Evolutionary conservation across 2,113 vertebrate genomes (phyloP).

Genomic region (Camelus dromedarius): DNA sequence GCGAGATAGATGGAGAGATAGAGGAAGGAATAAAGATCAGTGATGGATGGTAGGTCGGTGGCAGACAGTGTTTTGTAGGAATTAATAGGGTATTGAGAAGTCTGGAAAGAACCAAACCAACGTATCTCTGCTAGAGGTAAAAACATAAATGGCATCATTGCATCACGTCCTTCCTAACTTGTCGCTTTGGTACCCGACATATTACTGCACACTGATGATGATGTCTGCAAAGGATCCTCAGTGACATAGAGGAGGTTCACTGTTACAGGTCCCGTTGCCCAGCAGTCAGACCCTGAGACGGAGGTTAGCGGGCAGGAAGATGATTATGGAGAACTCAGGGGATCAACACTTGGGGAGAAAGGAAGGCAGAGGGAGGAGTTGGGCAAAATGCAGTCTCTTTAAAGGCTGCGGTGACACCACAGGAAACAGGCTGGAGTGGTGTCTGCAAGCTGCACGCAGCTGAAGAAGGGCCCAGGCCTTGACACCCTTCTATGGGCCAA

Average conservation of each 20-base stretch:
- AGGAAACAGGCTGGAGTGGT: background rate
- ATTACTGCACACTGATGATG: no score
- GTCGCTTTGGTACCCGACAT: background rate
- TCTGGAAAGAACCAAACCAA: background rate
- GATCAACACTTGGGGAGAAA: background rate
- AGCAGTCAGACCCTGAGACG: background rate
- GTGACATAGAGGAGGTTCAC: background rate
- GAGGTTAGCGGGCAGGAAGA: background rate
- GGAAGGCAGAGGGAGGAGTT: background rate
- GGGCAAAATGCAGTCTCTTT: background rate
- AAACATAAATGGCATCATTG: background rate
- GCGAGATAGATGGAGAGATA: background rate
- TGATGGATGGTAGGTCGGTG: background rate
- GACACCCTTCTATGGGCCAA: background rate
- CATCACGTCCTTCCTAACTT: background rate
- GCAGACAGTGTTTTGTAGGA: background rate
- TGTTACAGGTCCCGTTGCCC: background rate
- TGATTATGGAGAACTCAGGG: background rate
- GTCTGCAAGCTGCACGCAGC: background rate
- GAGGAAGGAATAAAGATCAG: no score
- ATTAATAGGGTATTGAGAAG: background rate
- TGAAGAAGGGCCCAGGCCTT: background rate
- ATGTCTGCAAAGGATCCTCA: background rate
- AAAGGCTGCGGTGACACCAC: background rate
- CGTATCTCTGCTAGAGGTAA: background rate